Percentiles rank a stretch among this genome's conserved stretches.
Evolutionary conservation across 2,888 invertebrate species (phyloP).

Genomic region (Megastigmus dorsalis): DNA sequence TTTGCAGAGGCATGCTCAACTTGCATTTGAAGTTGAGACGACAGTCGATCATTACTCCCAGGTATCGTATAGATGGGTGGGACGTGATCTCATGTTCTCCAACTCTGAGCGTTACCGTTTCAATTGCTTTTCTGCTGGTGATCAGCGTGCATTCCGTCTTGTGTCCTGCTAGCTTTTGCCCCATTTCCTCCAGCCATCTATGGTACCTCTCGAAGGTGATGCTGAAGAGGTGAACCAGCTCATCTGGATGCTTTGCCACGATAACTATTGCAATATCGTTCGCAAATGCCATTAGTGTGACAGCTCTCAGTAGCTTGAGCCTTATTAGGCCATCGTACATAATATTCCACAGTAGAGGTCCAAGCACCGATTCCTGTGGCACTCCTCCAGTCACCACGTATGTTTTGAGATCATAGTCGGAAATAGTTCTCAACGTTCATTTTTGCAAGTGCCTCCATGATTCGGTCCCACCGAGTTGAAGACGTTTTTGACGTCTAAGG

Average conservation of each 20-base stretch:
- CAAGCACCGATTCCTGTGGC: no score
- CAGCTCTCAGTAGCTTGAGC: constrained; percentile 14
- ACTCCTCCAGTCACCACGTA: no score
- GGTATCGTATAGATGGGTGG: constrained; percentile 54
- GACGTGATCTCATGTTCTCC: constrained; percentile 50
- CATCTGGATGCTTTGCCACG: constrained; percentile 41
- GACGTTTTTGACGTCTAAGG: no score
- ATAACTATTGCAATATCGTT: no score
- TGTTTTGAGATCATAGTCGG: no score
- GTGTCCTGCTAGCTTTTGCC: constrained; percentile 45
- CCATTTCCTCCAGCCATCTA: constrained; percentile 22
- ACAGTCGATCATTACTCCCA: constrained; percentile 57
- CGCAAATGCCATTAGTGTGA: constrained; percentile 50
- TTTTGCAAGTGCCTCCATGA: neutral
- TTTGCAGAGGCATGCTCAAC: neutral
- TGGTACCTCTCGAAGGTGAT: neutral
- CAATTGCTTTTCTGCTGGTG: no score
- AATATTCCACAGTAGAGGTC: no score
- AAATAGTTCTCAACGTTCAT: neutral
- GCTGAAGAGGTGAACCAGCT: constrained; percentile 20
- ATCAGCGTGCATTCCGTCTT: constrained; percentile 57
- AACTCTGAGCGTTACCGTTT: constrained; percentile 47
- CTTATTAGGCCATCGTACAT: constrained; percentile 15
- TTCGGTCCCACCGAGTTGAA: neutral
- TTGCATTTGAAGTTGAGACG: no score